These are phyloP conservation scores for Daboia siamensis DNA, from an alignment of 2,113 vertebrate species.

Conservation along the genomic window DNA sequence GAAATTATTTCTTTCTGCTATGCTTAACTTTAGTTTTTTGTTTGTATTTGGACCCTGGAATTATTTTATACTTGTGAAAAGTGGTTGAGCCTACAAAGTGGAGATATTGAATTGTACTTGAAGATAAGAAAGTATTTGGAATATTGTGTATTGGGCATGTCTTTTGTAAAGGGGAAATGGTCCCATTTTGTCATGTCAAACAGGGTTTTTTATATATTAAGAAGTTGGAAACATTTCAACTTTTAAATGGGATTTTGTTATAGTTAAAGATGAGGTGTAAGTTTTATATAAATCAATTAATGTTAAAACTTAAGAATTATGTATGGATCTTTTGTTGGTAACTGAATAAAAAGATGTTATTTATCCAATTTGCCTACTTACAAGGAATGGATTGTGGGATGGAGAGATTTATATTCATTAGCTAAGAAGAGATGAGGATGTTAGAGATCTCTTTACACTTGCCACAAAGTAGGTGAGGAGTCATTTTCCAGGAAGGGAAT, in stretches of 20 bases:
- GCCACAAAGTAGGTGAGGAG: not conserved
- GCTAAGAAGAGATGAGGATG: not conserved
- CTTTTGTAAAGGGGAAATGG: not conserved
- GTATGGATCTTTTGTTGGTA: too few species aligned
- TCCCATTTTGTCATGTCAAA: too few species aligned
- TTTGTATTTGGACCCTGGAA: not conserved
- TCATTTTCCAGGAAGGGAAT: not conserved
- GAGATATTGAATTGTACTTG: not conserved
- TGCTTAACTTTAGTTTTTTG: not conserved
- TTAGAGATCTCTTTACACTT: not conserved
- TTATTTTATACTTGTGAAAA: not conserved
- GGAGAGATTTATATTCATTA: not conserved
- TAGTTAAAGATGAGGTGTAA: too few species aligned
- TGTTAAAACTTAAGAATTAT: too few species aligned
- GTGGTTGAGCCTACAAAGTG: not conserved
- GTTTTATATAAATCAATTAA: too few species aligned
- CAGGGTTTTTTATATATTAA: not conserved
- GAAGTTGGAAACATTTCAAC: not conserved
- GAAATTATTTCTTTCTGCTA: not conserved
- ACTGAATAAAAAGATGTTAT: too few species aligned
- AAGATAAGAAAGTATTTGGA: not conserved
- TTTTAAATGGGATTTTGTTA: too few species aligned
- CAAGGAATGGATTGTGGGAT: not conserved
- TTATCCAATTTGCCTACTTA: not conserved
- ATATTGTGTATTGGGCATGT: not conserved